These are phyloP conservation scores for Hoplostethus mediterraneus DNA, from an alignment of 2,797 vertebrate genomes.

Conservation along the genomic window DNA sequence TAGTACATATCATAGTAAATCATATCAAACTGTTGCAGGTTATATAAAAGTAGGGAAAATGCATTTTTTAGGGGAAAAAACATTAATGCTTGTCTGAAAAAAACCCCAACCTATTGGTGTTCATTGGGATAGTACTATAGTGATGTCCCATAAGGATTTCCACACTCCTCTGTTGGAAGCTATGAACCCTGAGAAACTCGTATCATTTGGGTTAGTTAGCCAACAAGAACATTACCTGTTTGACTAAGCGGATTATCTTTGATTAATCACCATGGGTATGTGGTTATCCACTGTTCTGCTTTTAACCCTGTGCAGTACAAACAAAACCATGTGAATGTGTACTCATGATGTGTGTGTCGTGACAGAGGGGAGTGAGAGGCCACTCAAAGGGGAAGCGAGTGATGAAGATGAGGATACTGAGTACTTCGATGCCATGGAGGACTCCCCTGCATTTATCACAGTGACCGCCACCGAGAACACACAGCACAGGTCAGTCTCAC, in stretches of 20 bases:
- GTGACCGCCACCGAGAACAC: constrained; percentile 92
- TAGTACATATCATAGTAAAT: no score
- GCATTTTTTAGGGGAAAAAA: no score
- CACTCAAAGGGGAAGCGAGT: constrained; percentile 93
- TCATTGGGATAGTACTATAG: no score
- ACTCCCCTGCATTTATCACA: constrained; percentile 96
- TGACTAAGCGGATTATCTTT: constrained; percentile 70
- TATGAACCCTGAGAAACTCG: constrained; percentile 9
- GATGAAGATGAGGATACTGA: constrained; percentile 99
- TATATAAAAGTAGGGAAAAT: no score
- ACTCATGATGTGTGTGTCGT: constrained; percentile 17
- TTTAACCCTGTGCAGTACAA: constrained; percentile 40
- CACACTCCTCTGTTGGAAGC: constrained; percentile 5
- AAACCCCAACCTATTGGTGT: no score
- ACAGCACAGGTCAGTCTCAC: constrained; percentile 90
- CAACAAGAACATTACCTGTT: constrained; percentile 62
- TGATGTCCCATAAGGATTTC: no score
- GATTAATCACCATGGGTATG: constrained; percentile 65
- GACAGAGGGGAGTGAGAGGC: constrained; percentile 83
- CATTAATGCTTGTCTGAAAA: no score
- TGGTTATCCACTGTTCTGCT: constrained; percentile 56
- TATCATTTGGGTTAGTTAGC: constrained; percentile 49
- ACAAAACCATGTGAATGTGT: constrained; percentile 14
- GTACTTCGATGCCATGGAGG: constrained; percentile 99
- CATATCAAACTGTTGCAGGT: no score